A percentile compares a stretch with the other conserved stretches of the same genome.
Conservation (phyloP, 2,888 invertebrate species). For the Drosophila mettleri region DNA sequence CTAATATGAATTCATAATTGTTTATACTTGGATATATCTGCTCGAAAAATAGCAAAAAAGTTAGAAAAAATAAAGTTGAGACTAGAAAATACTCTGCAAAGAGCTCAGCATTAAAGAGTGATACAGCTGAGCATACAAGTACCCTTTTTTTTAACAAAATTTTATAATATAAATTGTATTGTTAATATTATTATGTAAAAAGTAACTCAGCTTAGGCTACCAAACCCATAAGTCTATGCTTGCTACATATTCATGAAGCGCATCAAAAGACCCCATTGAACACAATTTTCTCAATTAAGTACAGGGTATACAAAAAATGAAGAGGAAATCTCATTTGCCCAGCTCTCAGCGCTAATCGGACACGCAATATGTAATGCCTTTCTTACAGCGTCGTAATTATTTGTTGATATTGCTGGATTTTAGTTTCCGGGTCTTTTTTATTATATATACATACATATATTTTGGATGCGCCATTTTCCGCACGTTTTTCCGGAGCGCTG, state of each 20-base stretch:
- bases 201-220: too few species aligned
- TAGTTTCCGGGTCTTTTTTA: constrained; percentile 52
- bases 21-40: constrained; percentile 16
- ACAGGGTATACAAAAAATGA: constrained; percentile 12
- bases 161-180: too few species aligned
- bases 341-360: constrained; percentile 38
- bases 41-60: background rate
- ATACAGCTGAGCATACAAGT: background rate
- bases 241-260: background rate
- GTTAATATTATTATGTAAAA: too few species aligned
- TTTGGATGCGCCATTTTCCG: constrained; percentile 67
- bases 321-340: constrained; percentile 30
- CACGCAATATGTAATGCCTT: constrained; percentile 64
- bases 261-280: background rate
- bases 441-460: constrained; percentile 6
- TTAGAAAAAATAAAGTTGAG: background rate
- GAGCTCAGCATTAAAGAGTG: background rate
- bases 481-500: constrained; percentile 48
- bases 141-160: too few species aligned
- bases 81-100: background rate
- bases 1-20: constrained; percentile 21
- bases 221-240: background rate
- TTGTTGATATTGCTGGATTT: constrained; percentile 49
- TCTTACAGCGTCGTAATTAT: constrained; percentile 54
- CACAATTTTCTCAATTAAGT: background rate